A percentile compares a stretch with the other conserved stretches of the same genome.
Conservation (phyloP, 2,797 vertebrate species). For the Coendou prehensilis region DNA sequence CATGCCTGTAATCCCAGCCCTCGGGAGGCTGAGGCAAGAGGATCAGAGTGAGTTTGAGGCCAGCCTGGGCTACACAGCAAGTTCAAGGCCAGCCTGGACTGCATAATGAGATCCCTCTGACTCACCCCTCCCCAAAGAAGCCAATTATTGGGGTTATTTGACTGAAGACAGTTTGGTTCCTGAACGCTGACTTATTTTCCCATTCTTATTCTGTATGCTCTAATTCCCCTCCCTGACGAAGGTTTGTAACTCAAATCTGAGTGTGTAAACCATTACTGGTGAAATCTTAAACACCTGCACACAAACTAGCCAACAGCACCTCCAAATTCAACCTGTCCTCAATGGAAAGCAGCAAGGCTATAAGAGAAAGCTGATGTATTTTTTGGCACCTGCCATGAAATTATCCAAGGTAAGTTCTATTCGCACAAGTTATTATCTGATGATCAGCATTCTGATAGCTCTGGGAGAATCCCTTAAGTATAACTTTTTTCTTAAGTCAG, state of each 20-base stretch:
- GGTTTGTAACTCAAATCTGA: not conserved
- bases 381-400: not conserved
- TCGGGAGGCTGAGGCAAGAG: not conserved
- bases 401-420: not conserved
- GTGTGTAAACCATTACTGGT: not conserved
- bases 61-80: not conserved
- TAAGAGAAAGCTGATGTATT: not conserved
- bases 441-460: not conserved
- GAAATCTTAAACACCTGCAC: not conserved
- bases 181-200: not conserved
- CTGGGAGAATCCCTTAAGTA: constrained; percentile 17
- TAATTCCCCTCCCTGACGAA: not conserved
- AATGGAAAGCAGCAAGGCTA: not conserved
- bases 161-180: not conserved
- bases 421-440: not conserved
- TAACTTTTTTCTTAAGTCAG: constrained; percentile 10
- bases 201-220: not conserved
- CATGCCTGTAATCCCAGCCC: not conserved
- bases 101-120: not conserved
- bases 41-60: not conserved
- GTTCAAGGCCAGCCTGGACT: not conserved
- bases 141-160: not conserved
- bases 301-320: not conserved
- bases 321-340: not conserved
- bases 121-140: not conserved